A percentile compares a stretch with the other conserved stretches of the same genome.
These are phyloP conservation scores for Lycodopsis pacificus DNA, from an alignment of 2,797 vertebrate species.

Conservation along the genomic window DNA sequence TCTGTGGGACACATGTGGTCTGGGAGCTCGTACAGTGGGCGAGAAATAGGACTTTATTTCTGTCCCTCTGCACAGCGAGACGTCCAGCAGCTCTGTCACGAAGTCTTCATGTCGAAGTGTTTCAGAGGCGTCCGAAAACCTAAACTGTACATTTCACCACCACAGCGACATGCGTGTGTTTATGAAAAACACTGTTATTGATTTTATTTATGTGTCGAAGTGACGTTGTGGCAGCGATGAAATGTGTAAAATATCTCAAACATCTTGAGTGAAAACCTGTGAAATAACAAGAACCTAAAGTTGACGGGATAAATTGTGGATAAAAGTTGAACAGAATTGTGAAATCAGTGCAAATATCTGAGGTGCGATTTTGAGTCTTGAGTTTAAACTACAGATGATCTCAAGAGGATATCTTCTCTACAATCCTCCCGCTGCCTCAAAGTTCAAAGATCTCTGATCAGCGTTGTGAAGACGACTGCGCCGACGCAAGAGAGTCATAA, in stretches of 20 bases:
- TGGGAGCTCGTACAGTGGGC: slow-evolving; percentile 15
- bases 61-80: slow-evolving; percentile 24
- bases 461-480: not conserved
- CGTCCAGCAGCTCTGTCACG: slow-evolving; percentile 36
- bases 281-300: not conserved
- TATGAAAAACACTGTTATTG: too few relatives aligned
- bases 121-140: not conserved
- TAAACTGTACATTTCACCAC: too few relatives aligned
- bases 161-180: too few relatives aligned
- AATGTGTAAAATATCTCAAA: not conserved
- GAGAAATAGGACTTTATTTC: slow-evolving; percentile 65
- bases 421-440: not conserved
- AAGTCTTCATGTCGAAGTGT: slow-evolving; percentile 12
- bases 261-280: not conserved
- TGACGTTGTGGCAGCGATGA: too few relatives aligned
- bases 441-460: not conserved
- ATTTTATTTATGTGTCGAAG: too few relatives aligned
- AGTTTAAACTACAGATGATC: not conserved
- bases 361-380: not conserved
- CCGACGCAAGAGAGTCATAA: not conserved
- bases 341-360: not conserved
- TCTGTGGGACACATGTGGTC: slow-evolving; percentile 33
- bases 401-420: too few relatives aligned
- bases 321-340: too few relatives aligned
- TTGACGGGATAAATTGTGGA: not conserved